Evolutionary conservation across 2,888 invertebrate genomes (phyloP).

Genomic region (Blera fallax): DNA sequence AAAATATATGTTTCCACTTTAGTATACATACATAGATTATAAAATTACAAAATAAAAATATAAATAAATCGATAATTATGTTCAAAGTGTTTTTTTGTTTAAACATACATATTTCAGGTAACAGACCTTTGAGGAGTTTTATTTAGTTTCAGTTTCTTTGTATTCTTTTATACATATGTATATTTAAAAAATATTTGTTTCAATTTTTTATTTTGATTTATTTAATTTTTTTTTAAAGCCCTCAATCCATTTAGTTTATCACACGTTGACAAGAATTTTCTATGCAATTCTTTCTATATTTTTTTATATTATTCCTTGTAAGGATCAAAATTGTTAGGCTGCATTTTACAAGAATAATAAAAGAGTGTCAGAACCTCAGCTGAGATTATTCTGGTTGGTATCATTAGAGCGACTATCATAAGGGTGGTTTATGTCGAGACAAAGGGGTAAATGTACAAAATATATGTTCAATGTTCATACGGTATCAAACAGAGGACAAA

Average conservation of each 20-base stretch:
- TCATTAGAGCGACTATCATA: no score
- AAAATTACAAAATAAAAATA: slow-evolving; percentile 47
- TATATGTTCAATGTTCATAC: no score
- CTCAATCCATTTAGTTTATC: slow-evolving; percentile 65
- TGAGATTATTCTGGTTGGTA: no score
- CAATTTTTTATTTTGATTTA: slow-evolving; percentile 6
- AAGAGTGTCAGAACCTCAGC: background rate
- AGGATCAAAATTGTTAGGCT: slow-evolving; percentile 15
- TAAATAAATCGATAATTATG: slow-evolving; percentile 20
- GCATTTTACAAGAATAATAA: background rate
- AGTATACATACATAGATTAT: slow-evolving; percentile 34
- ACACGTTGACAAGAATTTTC: slow-evolving; percentile 65
- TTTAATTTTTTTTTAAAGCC: slow-evolving; percentile 54
- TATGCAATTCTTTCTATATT: slow-evolving; percentile 1
- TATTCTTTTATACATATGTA: background rate
- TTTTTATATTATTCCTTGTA: background rate
- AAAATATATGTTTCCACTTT: slow-evolving; percentile 13
- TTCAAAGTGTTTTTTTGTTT: slow-evolving; percentile 22
- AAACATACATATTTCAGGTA: slow-evolving; percentile 54
- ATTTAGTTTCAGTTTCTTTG: slow-evolving; percentile 7
- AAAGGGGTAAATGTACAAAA: no score
- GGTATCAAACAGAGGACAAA: no score
- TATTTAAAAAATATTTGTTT: slow-evolving; percentile 37
- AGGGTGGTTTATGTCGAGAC: no score
- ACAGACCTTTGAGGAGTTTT: slow-evolving; percentile 61